Evolutionary conservation across 2,113 vertebrate species (phyloP).

Genomic region (Pholis gunnellus): DNA sequence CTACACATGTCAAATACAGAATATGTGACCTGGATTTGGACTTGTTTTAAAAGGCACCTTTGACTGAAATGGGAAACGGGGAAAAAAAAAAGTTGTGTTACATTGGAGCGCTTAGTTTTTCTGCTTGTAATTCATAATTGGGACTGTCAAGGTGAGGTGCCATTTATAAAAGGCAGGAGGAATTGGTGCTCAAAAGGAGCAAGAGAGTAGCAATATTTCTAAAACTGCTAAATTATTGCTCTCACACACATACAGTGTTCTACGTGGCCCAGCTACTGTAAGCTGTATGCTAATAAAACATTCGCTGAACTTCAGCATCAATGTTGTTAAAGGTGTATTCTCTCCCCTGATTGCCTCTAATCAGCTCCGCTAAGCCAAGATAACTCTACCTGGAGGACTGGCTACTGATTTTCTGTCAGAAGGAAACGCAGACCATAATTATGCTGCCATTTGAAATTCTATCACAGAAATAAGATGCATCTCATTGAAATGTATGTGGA

Average conservation of each 20-base stretch:
- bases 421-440: conserved; percentile 79
- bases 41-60: background rate
- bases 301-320: conserved; percentile 48
- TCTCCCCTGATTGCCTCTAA: conserved; percentile 78
- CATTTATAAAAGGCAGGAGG: conserved; percentile 37
- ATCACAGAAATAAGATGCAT: conserved; percentile 77
- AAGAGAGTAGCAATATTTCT: conserved; percentile 34
- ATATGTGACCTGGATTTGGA: background rate
- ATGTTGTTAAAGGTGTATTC: conserved; percentile 78
- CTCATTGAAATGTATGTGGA: conserved; percentile 82
- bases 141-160: conserved; percentile 42
- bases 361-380: conserved; percentile 76
- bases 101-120: conserved; percentile 29
- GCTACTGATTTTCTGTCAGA: conserved; percentile 85
- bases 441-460: conserved; percentile 83
- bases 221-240: conserved; percentile 48
- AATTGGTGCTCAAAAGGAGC: conserved; percentile 36
- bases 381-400: conserved; percentile 77
- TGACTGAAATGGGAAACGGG: background rate
- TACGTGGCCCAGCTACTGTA: conserved; percentile 40
- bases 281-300: conserved; percentile 61
- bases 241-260: conserved; percentile 44
- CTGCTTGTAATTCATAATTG: conserved; percentile 29
- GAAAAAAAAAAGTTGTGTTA: background rate
- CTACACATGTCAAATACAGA: no score